Percentiles rank a stretch among this genome's conserved stretches.
Evolutionary conservation across 2,797 vertebrate genomes (phyloP).

Genomic region (Eulemur albifrons): DNA sequence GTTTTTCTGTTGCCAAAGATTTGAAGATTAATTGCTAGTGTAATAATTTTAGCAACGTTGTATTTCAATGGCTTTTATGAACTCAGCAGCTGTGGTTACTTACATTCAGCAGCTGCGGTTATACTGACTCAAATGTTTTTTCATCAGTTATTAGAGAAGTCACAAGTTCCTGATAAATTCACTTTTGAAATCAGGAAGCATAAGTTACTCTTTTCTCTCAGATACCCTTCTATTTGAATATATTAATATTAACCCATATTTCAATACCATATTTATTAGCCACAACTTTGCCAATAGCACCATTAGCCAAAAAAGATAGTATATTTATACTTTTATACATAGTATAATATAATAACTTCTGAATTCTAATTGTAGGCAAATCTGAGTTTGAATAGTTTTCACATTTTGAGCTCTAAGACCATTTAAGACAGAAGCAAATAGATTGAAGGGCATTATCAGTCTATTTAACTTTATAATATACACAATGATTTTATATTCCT

Average conservation of each 20-base stretch:
- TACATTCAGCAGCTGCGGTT: constrained; percentile 5
- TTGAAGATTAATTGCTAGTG: constrained; percentile 16
- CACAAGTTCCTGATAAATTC: neutral
- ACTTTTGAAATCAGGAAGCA: constrained; percentile 7
- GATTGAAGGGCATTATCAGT: neutral
- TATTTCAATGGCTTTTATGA: neutral
- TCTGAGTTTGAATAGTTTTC: neutral
- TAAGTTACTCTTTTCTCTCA: neutral
- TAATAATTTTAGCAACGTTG: constrained; percentile 18
- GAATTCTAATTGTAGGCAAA: neutral
- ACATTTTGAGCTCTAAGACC: neutral
- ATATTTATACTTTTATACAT: neutral
- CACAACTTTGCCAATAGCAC: neutral
- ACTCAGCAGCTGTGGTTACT: constrained; percentile 34
- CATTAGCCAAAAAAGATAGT: neutral
- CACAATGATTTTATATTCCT: neutral
- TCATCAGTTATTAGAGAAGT: constrained; percentile 14
- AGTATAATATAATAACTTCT: neutral
- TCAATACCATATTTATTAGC: neutral
- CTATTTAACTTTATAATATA: neutral
- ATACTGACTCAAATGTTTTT: neutral
- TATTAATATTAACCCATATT: neutral
- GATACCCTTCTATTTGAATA: neutral
- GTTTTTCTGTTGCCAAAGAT: neutral
- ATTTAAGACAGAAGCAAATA: neutral